phyloP scores from a whole-genome alignment of 2,888 invertebrate genomes.

The Athrips mouffetella region DNA sequence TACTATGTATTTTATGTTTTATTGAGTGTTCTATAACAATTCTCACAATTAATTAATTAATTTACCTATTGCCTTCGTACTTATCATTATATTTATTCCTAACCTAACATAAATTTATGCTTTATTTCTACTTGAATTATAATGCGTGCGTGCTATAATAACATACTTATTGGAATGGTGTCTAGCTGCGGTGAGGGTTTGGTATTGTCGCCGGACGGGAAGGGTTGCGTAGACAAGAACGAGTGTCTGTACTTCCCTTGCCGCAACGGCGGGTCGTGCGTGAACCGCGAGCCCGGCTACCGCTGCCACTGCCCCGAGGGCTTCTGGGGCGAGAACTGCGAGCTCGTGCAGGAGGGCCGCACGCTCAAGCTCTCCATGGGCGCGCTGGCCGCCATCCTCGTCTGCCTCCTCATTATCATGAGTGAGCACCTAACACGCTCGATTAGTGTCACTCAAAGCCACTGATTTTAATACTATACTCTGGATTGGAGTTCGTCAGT shows the following conservation, averaged over 20 bases:
- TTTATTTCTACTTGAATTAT: too few relatives aligned
- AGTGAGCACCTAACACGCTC: conserved; percentile 84
- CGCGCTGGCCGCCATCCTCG: conserved; percentile 97
- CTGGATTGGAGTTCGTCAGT: too few relatives aligned
- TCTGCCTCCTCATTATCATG: conserved; percentile 97
- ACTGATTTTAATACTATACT: too few relatives aligned
- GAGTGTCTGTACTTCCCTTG: conserved; percentile 97
- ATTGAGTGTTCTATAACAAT: too few relatives aligned
- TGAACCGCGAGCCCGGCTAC: conserved; percentile 93
- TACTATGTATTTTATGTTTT: too few relatives aligned
- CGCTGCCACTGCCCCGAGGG: conserved; percentile 95
- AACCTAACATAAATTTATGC: background rate
- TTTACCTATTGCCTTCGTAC: too few relatives aligned
- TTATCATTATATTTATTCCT: background rate
- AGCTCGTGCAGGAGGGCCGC: conserved; percentile 95
- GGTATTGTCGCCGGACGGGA: conserved; percentile 92
- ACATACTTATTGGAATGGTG: conserved; percentile 51
- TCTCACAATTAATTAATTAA: too few relatives aligned
- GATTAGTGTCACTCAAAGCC: too few relatives aligned
- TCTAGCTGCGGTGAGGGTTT: conserved; percentile 95
- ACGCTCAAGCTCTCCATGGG: conserved; percentile 97
- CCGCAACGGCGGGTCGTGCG: conserved; percentile 94
- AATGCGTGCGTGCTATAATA: too few relatives aligned
- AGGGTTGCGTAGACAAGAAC: conserved; percentile 96
- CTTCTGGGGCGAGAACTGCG: conserved; percentile 96